These are phyloP conservation scores for Heterotilapia buettikoferi DNA, from an alignment of 2,113 vertebrate genomes.

Conservation along the genomic window DNA sequence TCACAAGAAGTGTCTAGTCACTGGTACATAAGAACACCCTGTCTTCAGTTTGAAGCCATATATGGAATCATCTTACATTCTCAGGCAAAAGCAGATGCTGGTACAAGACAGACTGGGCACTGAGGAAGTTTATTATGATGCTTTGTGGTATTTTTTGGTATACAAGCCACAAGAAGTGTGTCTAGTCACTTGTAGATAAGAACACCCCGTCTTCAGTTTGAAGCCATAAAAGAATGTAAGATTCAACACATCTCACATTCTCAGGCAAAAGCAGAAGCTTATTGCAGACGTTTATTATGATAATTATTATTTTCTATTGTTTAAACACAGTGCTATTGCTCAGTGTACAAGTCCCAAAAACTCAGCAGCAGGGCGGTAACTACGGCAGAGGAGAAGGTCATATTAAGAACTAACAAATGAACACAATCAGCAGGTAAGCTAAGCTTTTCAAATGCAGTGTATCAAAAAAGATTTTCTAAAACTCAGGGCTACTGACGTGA, in stretches of 20 bases:
- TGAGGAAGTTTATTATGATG: too few relatives aligned
- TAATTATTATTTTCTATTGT: fast-evolving
- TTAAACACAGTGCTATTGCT: not conserved
- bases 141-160: too few relatives aligned
- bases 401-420: not conserved
- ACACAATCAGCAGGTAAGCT: fast-evolving
- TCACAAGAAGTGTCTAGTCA: fast-evolving
- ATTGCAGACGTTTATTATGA: fast-evolving
- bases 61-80: too few relatives aligned
- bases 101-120: too few relatives aligned
- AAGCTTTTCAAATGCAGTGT: not conserved
- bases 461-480: not conserved
- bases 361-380: not conserved
- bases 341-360: not conserved
- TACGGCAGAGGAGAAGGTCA: not conserved
- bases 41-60: not conserved
- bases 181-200: too few relatives aligned
- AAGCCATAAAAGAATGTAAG: not conserved
- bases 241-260: fast-evolving
- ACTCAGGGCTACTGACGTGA: not conserved
- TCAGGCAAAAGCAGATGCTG: too few relatives aligned
- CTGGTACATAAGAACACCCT: fast-evolving
- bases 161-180: too few relatives aligned
- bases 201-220: not conserved
- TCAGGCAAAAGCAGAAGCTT: not conserved